These are phyloP conservation scores for Heliconius hewitsoni DNA, from an alignment of 1,140 invertebrate species.

Conservation along the genomic window DNA sequence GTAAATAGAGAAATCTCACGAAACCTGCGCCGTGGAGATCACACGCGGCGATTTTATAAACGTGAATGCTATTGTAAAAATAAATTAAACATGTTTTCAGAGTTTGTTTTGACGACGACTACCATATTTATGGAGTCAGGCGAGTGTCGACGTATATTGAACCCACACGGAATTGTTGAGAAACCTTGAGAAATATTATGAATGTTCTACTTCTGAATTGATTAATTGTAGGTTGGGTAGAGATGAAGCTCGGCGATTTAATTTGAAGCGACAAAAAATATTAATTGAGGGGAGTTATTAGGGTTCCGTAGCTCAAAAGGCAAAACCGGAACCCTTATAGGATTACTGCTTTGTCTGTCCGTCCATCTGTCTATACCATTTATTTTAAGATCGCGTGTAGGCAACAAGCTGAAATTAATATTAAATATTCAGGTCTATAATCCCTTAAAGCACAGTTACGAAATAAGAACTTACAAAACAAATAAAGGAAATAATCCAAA, in stretches of 20 bases:
- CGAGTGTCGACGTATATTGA: constrained; percentile 65
- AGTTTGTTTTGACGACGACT: constrained; percentile 74
- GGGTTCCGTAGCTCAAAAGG: too few species aligned
- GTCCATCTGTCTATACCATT: too few species aligned
- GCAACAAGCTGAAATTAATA: too few species aligned
- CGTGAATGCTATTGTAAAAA: constrained; percentile 71
- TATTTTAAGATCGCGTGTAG: too few species aligned
- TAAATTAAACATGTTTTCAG: constrained; percentile 72
- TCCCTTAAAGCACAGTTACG: too few species aligned
- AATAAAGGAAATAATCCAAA: too few species aligned
- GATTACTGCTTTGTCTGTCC: too few species aligned
- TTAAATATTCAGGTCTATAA: too few species aligned
- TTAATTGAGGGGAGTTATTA: constrained; percentile 54
- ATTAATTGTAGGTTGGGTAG: constrained; percentile 71
- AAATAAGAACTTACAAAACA: too few species aligned
- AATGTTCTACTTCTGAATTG: constrained; percentile 69
- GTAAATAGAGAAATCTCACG: constrained; percentile 52
- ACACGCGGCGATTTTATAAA: constrained; percentile 59
- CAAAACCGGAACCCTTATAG: too few species aligned
- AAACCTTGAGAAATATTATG: constrained; percentile 71
- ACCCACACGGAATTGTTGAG: constrained; percentile 79
- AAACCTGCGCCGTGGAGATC: constrained; percentile 53
- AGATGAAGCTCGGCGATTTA: constrained; percentile 53
- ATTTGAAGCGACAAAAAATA: constrained; percentile 56
- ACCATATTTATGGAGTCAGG: constrained; percentile 59